phyloP scores from a whole-genome alignment of 2,888 invertebrate genomes.

The Clanis bilineata region DNA sequence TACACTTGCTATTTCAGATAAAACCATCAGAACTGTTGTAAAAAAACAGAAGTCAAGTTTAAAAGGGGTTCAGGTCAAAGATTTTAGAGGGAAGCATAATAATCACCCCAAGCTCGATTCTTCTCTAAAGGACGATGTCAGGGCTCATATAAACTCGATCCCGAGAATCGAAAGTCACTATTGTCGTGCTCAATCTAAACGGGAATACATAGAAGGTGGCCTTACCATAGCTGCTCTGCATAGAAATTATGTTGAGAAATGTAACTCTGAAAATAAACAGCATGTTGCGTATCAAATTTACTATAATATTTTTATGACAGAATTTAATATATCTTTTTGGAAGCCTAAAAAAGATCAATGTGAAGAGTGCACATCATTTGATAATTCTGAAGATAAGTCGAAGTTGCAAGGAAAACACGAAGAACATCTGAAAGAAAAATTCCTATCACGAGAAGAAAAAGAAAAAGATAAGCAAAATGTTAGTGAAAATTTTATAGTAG shows the following conservation, averaged over 20 bases:
- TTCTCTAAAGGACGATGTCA: constrained; percentile 14
- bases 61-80: no score
- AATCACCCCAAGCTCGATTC: constrained; percentile 6
- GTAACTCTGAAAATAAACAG: neutral
- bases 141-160: constrained; percentile 15
- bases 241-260: constrained; percentile 2
- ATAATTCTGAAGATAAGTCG: no score
- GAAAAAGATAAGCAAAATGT: no score
- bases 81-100: constrained; percentile 17
- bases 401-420: no score
- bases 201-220: constrained; percentile 16
- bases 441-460: no score
- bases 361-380: no score
- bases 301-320: neutral
- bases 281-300: neutral
- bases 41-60: neutral
- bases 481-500: no score
- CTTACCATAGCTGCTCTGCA: constrained; percentile 13
- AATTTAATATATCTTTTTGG: neutral
- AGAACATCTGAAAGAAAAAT: no score
- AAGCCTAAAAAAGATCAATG: neutral
- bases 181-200: neutral
- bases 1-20: no score
- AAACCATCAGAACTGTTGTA: no score
- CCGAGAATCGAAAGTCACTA: constrained; percentile 19